Base-by-base conservation (phyloP, 2,797 vertebrate species). In the Hippoglossus hippoglossus region DNA sequence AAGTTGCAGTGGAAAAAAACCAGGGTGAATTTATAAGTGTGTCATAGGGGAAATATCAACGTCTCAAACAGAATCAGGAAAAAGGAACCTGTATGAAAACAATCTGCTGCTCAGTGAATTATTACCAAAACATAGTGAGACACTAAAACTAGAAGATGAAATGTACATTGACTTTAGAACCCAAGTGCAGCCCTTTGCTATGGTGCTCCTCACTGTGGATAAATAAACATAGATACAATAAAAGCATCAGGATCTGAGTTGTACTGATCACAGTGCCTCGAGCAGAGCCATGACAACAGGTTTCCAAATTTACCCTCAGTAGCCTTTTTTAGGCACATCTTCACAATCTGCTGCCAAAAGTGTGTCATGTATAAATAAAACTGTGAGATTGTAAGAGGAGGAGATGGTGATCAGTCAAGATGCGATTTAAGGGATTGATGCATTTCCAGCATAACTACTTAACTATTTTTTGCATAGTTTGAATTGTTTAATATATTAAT, bases 341-440 rank as follows among this genome's bases (percentile, higher is more conserved):
- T 77, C 25, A 50, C 28, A 28, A 60, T 36, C 44, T 54, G 62
- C 55, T 60, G 19, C 49, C 52, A 36, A 70, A 77, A 78, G 59
- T 77, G 56, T 83, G 75, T 82, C 67, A 85, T 53, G 41, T 66
- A 66, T 75, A 69, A 83, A 81, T 73, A 63, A 68, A 72, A 68
- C n/a, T 7, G 54, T 10, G 56, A 67, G 9, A 58, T 64, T 56
- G 50, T 19, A 36, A 59, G 19, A 61, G 39, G 41, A 46, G 46
- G 25, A 58, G 44, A 46, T 39, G 36, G 36, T 13, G 36, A 39
- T 39, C 36, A 39, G 12, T 39, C 36, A 39, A 39, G 36, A 13
- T 39, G 36, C 0, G 12, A 39, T 39, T 39, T 39, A 39, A 39
- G 36, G 11, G 36, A 12, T 39, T 13, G 3, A 39, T 39, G 12